Evolutionary conservation across 2,113 vertebrate genomes (phyloP).

Genomic region (Pseudorasbora parva): DNA sequence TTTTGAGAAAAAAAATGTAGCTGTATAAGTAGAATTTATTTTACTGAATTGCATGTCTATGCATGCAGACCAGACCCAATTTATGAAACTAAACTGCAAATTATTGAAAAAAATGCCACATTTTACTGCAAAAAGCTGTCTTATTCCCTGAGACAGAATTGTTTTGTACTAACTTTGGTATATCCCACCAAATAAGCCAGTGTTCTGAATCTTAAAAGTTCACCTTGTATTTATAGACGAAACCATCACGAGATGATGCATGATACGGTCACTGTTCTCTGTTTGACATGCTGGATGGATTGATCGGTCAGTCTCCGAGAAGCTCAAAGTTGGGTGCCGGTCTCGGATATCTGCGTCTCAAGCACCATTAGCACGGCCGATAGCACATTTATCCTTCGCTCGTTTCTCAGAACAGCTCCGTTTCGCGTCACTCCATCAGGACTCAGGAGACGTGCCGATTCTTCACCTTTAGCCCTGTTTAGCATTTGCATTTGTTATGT

Average conservation of each 20-base stretch:
- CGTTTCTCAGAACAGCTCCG: slow-evolving; percentile 60
- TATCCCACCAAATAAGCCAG: neutral
- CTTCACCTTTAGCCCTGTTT: slow-evolving; percentile 60
- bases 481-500: slow-evolving; percentile 59
- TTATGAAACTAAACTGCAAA: neutral
- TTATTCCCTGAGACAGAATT: neutral
- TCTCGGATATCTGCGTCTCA: slow-evolving; percentile 49
- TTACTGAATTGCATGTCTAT: neutral
- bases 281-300: slow-evolving; percentile 44
- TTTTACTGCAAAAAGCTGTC: neutral
- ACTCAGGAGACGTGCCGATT: slow-evolving; percentile 55
- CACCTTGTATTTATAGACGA: slow-evolving; percentile 36
- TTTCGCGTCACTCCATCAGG: slow-evolving; percentile 60
- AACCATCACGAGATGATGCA: slow-evolving; percentile 10
- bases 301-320: slow-evolving; percentile 45
- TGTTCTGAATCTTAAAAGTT: neutral
- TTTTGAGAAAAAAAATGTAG: neutral
- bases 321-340: slow-evolving; percentile 48
- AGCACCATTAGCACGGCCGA: slow-evolving; percentile 52
- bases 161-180: neutral
- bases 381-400: slow-evolving; percentile 50
- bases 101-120: neutral
- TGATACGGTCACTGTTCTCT: slow-evolving; percentile 37
- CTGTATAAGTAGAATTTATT: neutral
- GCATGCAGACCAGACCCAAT: neutral